Base-by-base conservation (phyloP, 2,888 invertebrate species). In the Tetheella fluctuosa region DNA sequence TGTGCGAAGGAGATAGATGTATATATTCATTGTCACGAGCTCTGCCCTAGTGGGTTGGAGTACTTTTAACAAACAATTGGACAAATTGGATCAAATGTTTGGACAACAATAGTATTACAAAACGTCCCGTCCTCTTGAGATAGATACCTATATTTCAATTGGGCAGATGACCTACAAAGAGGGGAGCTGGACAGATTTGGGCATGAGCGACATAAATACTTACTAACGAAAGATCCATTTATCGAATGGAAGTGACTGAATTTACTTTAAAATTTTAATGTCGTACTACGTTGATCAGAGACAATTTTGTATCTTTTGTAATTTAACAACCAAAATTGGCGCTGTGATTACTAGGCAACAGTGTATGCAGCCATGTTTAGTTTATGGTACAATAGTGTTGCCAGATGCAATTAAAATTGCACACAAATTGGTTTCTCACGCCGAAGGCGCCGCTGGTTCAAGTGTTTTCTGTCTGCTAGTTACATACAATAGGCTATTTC, bases 361-460 rank as follows among this genome's bases (percentile, higher is more conserved):
- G 48, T 48, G 17, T 48, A 37, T 55, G 23, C 34, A 37, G 23
- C 20, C 34, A 37, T 20, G 20, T 13, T 23, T 55, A 34, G 55
- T 34, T 15, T 55, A 54, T 54, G n/a, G 30, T 30, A 54, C 54
- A 54, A 54, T 55, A 54, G 65, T 61, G 65, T 59, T 64, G 68
- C 62, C 55, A 68, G 61, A 25, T 61, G 64, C 60, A 64, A 65
- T 67, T 67, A 69, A 65, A 64, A 61, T 61, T 64, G 62, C 64
- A 60, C 60, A 54, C 52, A 59, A 63, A 62, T 62, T 59, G 25
- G 52, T 39, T 65, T 66, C 65, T 52, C 64, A 68, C 64, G 64
- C 48, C 55, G 39, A 54, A 42, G 23, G 34, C 34, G 55, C 34
- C 28, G n/a, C n/a, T n/a, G 13, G 30, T 5, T 17, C 54, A 20